Percentiles rank a stretch among this genome's conserved stretches.
Conservation (phyloP, 2,113 vertebrate genomes). For the Trochalopteron elliotii region DNA sequence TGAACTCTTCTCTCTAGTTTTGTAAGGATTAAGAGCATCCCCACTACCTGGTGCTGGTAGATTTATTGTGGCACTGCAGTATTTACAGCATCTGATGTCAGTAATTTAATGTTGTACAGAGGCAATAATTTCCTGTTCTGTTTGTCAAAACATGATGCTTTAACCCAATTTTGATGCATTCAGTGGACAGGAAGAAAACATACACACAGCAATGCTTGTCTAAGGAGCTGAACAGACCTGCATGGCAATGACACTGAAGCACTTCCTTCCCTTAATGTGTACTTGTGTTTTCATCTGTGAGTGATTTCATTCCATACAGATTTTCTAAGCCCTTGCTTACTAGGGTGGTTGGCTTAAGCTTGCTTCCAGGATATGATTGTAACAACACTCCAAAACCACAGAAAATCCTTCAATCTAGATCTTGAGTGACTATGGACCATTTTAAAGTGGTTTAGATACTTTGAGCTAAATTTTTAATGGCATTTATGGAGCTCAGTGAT, state of each 20-base stretch:
- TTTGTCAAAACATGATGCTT: background rate
- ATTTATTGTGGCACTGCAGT: background rate
- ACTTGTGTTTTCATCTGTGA: background rate
- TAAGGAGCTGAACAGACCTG: background rate
- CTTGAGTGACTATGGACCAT: background rate
- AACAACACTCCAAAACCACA: background rate
- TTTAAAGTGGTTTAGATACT: background rate
- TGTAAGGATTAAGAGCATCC: background rate
- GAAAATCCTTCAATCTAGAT: background rate
- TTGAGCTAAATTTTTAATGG: background rate
- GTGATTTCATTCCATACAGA: background rate
- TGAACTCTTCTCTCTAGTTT: background rate
- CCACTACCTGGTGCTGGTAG: background rate
- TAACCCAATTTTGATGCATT: background rate
- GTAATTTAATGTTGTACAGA: background rate
- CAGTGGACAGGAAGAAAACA: background rate
- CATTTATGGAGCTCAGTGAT: background rate
- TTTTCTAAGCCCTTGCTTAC: background rate
- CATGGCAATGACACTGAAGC: background rate
- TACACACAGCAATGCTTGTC: background rate
- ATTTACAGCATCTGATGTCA: background rate
- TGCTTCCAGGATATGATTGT: background rate
- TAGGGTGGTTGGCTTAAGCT: background rate
- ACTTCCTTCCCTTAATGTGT: background rate
- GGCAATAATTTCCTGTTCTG: background rate